A percentile compares a stretch with the other conserved stretches of the same genome.
phyloP scores from a whole-genome alignment of 2,797 vertebrate species.

The Eutrigla gurnardus region DNA sequence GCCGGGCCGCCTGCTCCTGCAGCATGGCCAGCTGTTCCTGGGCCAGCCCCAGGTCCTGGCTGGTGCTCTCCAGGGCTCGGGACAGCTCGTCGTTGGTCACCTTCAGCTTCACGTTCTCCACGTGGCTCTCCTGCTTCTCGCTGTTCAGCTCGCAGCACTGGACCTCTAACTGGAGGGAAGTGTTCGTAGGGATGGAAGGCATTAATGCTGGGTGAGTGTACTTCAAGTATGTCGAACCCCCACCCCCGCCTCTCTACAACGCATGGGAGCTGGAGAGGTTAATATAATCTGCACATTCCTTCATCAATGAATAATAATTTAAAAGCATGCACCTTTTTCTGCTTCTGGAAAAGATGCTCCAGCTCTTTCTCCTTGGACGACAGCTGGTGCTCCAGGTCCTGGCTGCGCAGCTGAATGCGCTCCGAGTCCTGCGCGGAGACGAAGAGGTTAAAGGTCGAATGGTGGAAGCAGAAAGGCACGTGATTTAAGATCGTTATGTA shows the following conservation, averaged over 20 bases:
- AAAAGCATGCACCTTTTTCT: conserved; percentile 83
- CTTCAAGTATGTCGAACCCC: conserved; percentile 6
- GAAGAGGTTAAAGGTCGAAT: background rate
- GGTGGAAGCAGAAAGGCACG: background rate
- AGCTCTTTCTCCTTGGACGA: conserved; percentile 90
- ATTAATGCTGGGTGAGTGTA: conserved; percentile 1
- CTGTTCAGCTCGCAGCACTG: conserved; percentile 88
- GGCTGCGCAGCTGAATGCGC: conserved; percentile 85
- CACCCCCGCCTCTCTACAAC: background rate
- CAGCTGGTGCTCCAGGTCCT: conserved; percentile 88
- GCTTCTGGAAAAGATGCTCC: conserved; percentile 88
- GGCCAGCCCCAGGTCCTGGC: conserved; percentile 85
- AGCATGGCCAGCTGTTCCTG: conserved; percentile 90
- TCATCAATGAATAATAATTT: background rate
- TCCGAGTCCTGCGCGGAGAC: conserved; percentile 85
- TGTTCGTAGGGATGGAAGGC: conserved; percentile 1
- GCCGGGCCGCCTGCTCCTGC: conserved; percentile 86
- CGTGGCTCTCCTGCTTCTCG: conserved; percentile 88
- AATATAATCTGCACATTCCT: background rate
- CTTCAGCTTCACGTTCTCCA: conserved; percentile 92
- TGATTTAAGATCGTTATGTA: background rate
- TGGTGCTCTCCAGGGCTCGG: conserved; percentile 85
- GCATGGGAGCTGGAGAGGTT: conserved; percentile 11
- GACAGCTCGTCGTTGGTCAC: conserved; percentile 90
- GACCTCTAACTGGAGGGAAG: conserved; percentile 84